These are phyloP conservation scores for Echinarachnius parma DNA, from an alignment of 53 echinoderm and acorn worm genomes.

Conservation along the genomic window DNA sequence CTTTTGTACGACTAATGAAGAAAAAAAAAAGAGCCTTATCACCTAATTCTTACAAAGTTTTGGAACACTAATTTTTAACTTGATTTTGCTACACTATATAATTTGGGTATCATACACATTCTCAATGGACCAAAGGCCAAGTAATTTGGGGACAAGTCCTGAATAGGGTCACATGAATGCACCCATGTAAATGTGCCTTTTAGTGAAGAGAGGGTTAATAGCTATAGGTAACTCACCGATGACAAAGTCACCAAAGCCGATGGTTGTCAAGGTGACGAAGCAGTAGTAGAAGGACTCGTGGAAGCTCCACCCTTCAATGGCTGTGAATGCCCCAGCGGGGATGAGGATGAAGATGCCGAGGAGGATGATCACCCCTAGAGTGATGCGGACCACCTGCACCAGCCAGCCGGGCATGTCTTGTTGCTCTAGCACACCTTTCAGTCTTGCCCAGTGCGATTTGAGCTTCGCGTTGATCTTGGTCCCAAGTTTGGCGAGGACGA, in stretches of 20 bases:
- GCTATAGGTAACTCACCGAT: constrained; percentile 40
- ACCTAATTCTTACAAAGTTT: too few species aligned
- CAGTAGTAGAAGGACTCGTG: constrained; percentile 73
- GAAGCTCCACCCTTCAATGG: constrained; percentile 75
- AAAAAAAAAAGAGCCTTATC: too few species aligned
- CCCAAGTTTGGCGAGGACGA: constrained; percentile 66
- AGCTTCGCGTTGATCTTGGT: constrained; percentile 43
- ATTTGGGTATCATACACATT: too few species aligned
- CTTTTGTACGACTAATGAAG: too few species aligned
- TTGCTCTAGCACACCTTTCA: neutral
- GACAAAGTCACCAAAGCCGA: constrained; percentile 90
- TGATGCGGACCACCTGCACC: constrained; percentile 22
- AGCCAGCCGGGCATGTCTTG: constrained; percentile 11
- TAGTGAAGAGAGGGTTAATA: too few species aligned
- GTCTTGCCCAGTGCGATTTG: constrained; percentile 2
- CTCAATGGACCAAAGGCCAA: too few species aligned
- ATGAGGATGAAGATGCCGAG: constrained; percentile 55
- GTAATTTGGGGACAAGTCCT: too few species aligned
- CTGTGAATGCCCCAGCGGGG: constrained; percentile 56
- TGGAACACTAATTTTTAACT: too few species aligned
- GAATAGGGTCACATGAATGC: too few species aligned
- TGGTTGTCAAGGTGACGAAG: constrained; percentile 90
- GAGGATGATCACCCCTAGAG: constrained; percentile 40
- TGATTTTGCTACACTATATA: too few species aligned
- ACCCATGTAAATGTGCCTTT: too few species aligned